Base-by-base conservation (phyloP, 2,113 vertebrate genomes). In the Strix aluco region DNA sequence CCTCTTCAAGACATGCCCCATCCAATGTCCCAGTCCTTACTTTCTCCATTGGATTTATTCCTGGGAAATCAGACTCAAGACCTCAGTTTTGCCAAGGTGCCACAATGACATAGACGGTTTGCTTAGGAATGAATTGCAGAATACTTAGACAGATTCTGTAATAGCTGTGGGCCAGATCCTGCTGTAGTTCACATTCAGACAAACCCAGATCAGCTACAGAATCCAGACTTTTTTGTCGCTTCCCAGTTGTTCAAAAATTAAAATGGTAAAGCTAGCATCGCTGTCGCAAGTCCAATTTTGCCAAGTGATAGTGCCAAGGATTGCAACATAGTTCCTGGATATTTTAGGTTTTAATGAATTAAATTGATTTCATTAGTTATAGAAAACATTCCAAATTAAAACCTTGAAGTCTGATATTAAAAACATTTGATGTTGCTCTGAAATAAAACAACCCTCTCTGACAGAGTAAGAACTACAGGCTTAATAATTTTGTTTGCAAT, bases 361-460 rank as follows among this genome's bases (percentile, higher is more conserved):
- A 54, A 90, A 70, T 44, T 55, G 1, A 63, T 77, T 92, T 83
- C 44, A 63, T 63, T 86, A 81, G 14, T 36, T 30, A 32, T 1
- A 65, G 22, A 92, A 92, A 88, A n/a, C 17, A 77, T 62, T 65
- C 20, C 42, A 94, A 90, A 92, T n/a, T 38, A 83, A 96, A 57
- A 14, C 10, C 11, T 20, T 63, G 5, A 82, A 61, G 52, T 63
- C 26, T 70, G 22, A 13, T 74, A 66, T 54, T 88, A 93, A 77
- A 90, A 94, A 54, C 0, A 3, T 46, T 58, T 91, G 21, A 66
- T 72, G 16, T n/a, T 91, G 23, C 11, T 80, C 44, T 77, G 46
- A 94, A 89, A 72, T 55, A 63, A 70, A 83, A 54, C 6, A 6
- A 47, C 15, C 7, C 2, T 6, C 15, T 73, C 59, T n/a, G 22